A percentile compares a stretch with the other conserved stretches of the same genome.
Conservation (phyloP, 2,113 vertebrate genomes). For the Lethenteron reissneri region DNA sequence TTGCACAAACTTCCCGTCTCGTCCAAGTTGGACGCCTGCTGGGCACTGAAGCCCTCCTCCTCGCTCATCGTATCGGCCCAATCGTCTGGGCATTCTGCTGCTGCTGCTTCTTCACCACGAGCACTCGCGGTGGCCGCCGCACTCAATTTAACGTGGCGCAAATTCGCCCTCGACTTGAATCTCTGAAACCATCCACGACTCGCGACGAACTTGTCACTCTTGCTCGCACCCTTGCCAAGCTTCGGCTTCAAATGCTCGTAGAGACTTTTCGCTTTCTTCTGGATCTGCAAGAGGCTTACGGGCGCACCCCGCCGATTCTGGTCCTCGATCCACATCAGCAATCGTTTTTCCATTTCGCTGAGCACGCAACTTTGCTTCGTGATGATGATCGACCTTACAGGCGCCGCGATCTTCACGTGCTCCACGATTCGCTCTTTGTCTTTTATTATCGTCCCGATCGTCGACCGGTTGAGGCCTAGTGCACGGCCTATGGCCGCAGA, state of each 20-base stretch:
- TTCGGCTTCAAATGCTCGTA: not conserved
- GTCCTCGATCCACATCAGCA: conserved; percentile 1
- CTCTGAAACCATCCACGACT: conserved; percentile 8
- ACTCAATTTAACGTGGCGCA: conserved; percentile 9
- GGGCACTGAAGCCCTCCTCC: conserved; percentile 5
- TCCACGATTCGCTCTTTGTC: not conserved
- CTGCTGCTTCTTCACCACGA: not conserved
- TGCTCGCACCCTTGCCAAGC: not conserved
- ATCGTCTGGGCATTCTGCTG: not conserved
- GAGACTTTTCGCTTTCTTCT: not conserved
- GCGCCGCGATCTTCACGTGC: not conserved
- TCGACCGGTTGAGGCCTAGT: not conserved
- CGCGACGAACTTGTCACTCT: not conserved
- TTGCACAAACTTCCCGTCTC: conserved; percentile 15
- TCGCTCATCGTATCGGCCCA: conserved; percentile 7
- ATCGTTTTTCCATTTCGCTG: not conserved
- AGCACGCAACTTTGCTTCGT: not conserved
- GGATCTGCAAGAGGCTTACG: not conserved
- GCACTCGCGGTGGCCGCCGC: not conserved
- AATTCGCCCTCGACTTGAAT: conserved; percentile 10
- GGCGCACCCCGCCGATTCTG: not conserved
- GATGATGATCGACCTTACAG: not conserved
- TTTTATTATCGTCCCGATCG: not conserved
- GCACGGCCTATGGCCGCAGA: not conserved
- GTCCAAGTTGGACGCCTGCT: conserved; percentile 12